phyloP scores from a whole-genome alignment of 2,113 vertebrate species.

The Rafetus swinhoei region DNA sequence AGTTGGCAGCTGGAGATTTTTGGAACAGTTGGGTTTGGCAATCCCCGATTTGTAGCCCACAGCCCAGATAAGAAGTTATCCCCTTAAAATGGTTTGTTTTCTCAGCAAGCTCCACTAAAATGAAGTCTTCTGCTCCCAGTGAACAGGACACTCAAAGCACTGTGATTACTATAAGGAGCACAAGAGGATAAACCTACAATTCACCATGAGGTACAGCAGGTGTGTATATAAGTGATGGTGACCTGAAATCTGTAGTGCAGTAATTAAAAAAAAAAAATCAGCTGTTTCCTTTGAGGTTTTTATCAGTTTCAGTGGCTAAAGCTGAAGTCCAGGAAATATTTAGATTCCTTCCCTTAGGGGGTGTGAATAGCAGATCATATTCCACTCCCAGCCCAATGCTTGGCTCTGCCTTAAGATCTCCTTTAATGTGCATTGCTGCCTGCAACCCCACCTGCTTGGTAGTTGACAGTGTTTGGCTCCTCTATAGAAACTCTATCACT shows the following conservation, averaged over 20 bases:
- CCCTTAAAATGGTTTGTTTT: not conserved
- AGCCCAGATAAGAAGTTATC: not conserved
- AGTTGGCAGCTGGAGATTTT: not conserved
- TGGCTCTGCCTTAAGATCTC: fast-evolving
- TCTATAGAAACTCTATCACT: not conserved
- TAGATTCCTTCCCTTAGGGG: not conserved
- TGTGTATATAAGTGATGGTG: fast-evolving
- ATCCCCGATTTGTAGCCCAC: not conserved
- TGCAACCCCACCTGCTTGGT: not conserved
- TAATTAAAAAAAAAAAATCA: not conserved
- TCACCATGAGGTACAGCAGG: fast-evolving
- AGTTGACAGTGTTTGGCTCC: fast-evolving
- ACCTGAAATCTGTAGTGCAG: not conserved
- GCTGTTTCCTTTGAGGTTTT: not conserved
- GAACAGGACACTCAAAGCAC: not conserved
- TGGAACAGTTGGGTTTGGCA: not conserved
- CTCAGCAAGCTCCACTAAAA: not conserved
- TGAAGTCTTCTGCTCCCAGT: not conserved
- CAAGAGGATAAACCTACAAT: not conserved
- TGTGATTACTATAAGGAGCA: not conserved
- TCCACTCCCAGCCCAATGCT: not conserved
- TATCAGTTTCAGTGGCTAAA: not conserved
- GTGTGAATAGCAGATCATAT: not conserved
- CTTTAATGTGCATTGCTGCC: not conserved
- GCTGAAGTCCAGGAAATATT: not conserved